Conservation (phyloP, 2,113 vertebrate species). For the Vanacampus margaritifer region DNA sequence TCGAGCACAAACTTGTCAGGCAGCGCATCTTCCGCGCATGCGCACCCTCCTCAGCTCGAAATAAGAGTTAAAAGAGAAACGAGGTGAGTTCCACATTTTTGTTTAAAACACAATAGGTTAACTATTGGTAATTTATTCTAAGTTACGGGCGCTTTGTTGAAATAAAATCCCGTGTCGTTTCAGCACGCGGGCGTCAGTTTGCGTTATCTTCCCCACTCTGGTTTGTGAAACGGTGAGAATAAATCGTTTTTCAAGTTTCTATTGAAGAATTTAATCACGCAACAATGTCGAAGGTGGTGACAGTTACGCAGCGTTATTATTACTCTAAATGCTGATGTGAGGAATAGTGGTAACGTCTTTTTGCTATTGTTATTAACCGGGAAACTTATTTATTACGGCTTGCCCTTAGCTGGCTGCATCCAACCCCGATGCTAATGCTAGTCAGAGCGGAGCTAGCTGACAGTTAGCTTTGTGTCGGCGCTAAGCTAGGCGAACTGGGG, state of each 20-base stretch:
- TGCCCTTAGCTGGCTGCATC: conserved; percentile 74
- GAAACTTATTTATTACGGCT: conserved; percentile 77
- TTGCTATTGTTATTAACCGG: conserved; percentile 53
- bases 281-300: conserved; percentile 55
- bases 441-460: conserved; percentile 58
- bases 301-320: conserved; percentile 31
- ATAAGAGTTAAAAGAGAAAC: conserved; percentile 84
- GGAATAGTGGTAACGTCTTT: conserved; percentile 48
- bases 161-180: conserved; percentile 35
- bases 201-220: conserved; percentile 46
- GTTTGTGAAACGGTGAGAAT: conserved; percentile 64
- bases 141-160: conserved; percentile 29
- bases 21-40: conserved; percentile 74
- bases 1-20: conserved; percentile 75
- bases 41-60: conserved; percentile 73
- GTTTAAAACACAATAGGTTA: conserved; percentile 46
- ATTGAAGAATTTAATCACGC: conserved; percentile 73
- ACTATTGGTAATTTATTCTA: conserved; percentile 29
- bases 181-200: conserved; percentile 28
- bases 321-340: conserved; percentile 12
- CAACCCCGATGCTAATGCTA: conserved; percentile 70
- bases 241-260: conserved; percentile 78
- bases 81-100: conserved; percentile 80
- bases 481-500: conserved; percentile 65
- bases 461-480: conserved; percentile 60